Evolutionary conservation across 2,113 vertebrate genomes (phyloP), one percentile per base, ranked within the genome.

Genomic region (Onychorhynchus coronatus): DNA sequence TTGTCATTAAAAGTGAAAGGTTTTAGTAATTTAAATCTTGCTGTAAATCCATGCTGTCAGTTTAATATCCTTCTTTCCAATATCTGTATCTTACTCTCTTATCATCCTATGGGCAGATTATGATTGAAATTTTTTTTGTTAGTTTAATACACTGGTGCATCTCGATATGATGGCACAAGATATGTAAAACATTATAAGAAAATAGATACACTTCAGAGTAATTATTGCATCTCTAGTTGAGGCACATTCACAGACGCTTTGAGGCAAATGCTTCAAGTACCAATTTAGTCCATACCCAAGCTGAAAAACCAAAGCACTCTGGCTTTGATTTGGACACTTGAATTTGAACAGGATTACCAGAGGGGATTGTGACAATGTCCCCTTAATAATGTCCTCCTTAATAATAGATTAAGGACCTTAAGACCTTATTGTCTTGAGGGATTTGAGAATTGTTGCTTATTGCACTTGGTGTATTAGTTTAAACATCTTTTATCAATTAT

Each of bases 171-270:
- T 20, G 22, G 88, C 22, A 47, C 5, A 47, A 77, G 42, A 42
- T 37, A 37, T 0, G 6, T 46, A 55, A 25, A 19, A 42, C 3
- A 0, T 62, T 49, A 2, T 9, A 67, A 71, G 25, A 22, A 30
- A 93, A 55, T 39, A 78, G 12, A 12, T 78, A 30, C 1, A 11
- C 14, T 81, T 55, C 11, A 8, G 13, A 24, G 6, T 63, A 81
- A 84, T 52, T 68, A 9, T 12, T 93, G 2, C 37, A 33, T 46
- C n/a, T 83, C 0, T 42, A 58, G 18, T 39, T 81, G 61, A 72
- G 35, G 14, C 21, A 73, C 22, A 77, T 62, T 79, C 37, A 30
- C 55, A 58, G 50, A 66, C 12, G n/a, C 23, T 58, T 59, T 24
- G 59, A 63, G 62, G 41, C 11, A n/a, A 75, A 16, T 66, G 10